These are phyloP conservation scores for Astatotilapia flaviijosephi DNA, from an alignment of 2,113 vertebrate species.

Conservation along the genomic window DNA sequence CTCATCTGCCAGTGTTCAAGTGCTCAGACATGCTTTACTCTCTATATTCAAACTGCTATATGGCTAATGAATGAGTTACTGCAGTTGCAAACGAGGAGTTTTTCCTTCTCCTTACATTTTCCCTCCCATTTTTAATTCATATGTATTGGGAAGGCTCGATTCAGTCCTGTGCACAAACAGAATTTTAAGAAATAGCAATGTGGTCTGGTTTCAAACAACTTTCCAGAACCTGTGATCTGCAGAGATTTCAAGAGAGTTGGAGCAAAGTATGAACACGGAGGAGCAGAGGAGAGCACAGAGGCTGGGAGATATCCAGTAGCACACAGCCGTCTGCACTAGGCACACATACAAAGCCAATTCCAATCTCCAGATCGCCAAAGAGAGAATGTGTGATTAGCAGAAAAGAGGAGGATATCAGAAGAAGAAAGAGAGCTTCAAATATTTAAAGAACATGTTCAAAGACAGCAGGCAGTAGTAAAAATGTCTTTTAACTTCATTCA, in stretches of 20 bases:
- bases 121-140: neutral
- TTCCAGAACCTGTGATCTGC: constrained; percentile 4
- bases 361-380: constrained; percentile 19
- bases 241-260: neutral
- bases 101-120: neutral
- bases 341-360: constrained; percentile 8
- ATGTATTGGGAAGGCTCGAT: neutral
- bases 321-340: neutral
- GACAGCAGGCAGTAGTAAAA: neutral
- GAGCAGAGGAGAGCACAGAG: neutral
- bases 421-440: constrained; percentile 5
- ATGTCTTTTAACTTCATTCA: constrained; percentile 6
- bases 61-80: neutral
- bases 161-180: neutral
- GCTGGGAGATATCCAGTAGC: constrained; percentile 2
- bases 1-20: neutral
- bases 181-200: neutral
- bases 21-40: neutral
- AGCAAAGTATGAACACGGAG: neutral
- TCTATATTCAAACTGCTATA: neutral
- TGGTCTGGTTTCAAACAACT: neutral
- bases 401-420: neutral
- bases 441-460: constrained; percentile 32
- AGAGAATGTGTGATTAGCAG: constrained; percentile 3
- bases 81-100: neutral